Percentiles rank a stretch among this genome's conserved stretches.
phyloP scores from a whole-genome alignment of 2,113 vertebrate genomes.

The Tetrax tetrax region DNA sequence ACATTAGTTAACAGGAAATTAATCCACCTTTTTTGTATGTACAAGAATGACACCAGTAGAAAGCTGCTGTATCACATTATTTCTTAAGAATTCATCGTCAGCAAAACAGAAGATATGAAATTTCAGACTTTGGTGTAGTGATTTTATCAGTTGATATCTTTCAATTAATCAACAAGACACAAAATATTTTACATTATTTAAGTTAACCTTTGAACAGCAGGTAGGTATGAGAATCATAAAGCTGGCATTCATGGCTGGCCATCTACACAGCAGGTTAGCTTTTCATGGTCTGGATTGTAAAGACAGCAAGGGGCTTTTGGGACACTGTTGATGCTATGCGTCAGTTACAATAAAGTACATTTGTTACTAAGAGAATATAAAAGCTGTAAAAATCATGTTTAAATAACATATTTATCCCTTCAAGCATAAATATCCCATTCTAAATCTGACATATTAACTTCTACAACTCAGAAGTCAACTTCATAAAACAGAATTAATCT shows the following conservation, averaged over 20 bases:
- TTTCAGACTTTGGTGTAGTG: background rate
- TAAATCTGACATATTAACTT: background rate
- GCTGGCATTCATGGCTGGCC: background rate
- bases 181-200: background rate
- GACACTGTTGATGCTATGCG: background rate
- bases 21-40: background rate
- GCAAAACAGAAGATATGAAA: background rate
- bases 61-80: background rate
- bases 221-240: background rate
- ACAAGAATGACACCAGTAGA: background rate
- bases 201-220: constrained; percentile 12
- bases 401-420: background rate
- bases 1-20: background rate
- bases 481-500: background rate
- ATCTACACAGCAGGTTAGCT: background rate
- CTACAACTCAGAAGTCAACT: background rate
- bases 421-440: background rate
- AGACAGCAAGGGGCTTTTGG: background rate
- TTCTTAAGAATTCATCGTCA: background rate
- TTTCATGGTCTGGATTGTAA: background rate
- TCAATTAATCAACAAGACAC: background rate
- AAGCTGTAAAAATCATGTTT: background rate
- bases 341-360: background rate
- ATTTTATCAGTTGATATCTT: background rate
- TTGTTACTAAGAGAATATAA: background rate